These are phyloP conservation scores for Crotalus tigris DNA, from an alignment of 2,113 vertebrate genomes.

Conservation along the genomic window DNA sequence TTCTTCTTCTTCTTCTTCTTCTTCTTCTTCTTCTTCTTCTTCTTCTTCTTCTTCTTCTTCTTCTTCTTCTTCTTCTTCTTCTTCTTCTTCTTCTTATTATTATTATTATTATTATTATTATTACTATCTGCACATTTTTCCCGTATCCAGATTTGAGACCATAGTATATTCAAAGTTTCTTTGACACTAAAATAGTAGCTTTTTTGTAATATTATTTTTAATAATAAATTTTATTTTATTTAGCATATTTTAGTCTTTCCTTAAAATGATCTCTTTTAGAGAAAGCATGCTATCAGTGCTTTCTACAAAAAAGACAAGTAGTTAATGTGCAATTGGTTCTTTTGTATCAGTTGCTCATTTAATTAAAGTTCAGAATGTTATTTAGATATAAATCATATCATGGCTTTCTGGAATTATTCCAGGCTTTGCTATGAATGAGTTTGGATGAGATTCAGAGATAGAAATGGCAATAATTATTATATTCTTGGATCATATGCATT, in stretches of 20 bases:
- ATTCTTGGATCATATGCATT: conserved; percentile 47
- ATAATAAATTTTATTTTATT: not conserved
- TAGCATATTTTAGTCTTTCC: not conserved
- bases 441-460: conserved; percentile 36
- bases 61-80: accelerated
- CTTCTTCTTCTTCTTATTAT: too few relatives aligned
- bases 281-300: conserved; percentile 34
- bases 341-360: conserved; percentile 50
- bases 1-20: too few relatives aligned
- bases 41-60: too few relatives aligned
- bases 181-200: not conserved
- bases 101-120: too few relatives aligned
- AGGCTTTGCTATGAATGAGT: conserved; percentile 52
- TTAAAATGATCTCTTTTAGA: conserved; percentile 22
- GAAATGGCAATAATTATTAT: conserved; percentile 56
- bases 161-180: not conserved
- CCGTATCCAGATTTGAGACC: not conserved
- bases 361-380: conserved; percentile 33
- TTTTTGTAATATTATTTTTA: not conserved
- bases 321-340: conserved; percentile 42
- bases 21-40: too few relatives aligned
- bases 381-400: conserved; percentile 48
- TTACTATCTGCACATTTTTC: too few relatives aligned
- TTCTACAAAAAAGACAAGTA: conserved; percentile 1
- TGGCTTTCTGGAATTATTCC: conserved; percentile 39